phyloP scores from a whole-genome alignment of 1,140 invertebrate genomes.

The Camponotus vicinus region DNA sequence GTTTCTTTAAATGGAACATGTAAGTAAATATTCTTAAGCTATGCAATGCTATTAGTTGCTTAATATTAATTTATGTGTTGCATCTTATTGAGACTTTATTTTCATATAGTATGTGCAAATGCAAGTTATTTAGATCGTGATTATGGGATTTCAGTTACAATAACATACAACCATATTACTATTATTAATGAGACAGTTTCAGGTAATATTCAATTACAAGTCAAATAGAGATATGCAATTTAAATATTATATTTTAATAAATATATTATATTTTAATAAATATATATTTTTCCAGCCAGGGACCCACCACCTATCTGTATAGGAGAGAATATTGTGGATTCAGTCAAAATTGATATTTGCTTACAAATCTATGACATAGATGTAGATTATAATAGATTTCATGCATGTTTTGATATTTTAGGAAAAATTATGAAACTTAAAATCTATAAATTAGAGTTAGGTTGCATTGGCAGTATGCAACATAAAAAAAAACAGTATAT shows the following conservation, averaged over 20 bases:
- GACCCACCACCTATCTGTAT: constrained; percentile 80
- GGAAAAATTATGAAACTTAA: constrained; percentile 61
- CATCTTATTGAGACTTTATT: constrained; percentile 35
- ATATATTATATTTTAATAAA: constrained; percentile 28
- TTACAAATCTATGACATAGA: constrained; percentile 77
- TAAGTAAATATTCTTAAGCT: constrained; percentile 42
- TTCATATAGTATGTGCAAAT: constrained; percentile 78
- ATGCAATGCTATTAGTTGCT: neutral
- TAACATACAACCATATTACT: constrained; percentile 75
- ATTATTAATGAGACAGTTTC: constrained; percentile 81
- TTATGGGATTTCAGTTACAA: constrained; percentile 78
- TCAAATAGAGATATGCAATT: neutral
- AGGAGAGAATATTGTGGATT: constrained; percentile 64
- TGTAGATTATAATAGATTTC: constrained; percentile 66
- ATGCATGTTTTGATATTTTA: constrained; percentile 77
- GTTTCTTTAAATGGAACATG: constrained; percentile 55
- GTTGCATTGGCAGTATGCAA: constrained; percentile 25
- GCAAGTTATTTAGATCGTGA: constrained; percentile 76
- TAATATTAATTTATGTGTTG: neutral
- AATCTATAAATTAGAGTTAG: constrained; percentile 1
- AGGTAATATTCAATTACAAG: constrained; percentile 69
- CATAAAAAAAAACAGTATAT: too few relatives aligned
- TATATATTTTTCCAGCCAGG: constrained; percentile 67
- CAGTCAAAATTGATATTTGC: constrained; percentile 73
- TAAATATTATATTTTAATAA: neutral